Evolutionary conservation across 2,113 vertebrate species (phyloP).

Genomic region (Cinclus cinclus): DNA sequence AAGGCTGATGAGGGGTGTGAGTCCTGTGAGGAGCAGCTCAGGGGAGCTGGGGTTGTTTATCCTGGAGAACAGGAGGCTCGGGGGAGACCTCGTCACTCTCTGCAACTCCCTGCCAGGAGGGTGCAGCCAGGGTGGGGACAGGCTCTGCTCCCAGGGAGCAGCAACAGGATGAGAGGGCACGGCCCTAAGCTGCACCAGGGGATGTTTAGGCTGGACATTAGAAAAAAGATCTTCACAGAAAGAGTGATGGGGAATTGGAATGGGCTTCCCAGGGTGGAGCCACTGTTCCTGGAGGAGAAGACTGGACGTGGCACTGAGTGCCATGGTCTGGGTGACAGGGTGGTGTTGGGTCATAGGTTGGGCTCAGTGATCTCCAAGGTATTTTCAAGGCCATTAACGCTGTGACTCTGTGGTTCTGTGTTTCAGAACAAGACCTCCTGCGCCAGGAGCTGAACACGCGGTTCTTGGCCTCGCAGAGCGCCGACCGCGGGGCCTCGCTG

Average conservation of each 20-base stretch:
- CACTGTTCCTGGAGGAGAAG: background rate
- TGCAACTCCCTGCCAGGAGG: background rate
- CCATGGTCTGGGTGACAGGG: background rate
- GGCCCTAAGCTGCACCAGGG: background rate
- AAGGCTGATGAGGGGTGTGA: background rate
- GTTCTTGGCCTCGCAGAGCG: conserved; percentile 95
- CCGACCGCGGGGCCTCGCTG: conserved; percentile 93
- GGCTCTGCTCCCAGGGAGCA: background rate
- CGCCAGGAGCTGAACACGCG: conserved; percentile 97
- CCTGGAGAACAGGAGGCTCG: background rate
- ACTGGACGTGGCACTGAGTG: background rate
- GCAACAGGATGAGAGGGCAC: accelerated
- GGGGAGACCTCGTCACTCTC: background rate
- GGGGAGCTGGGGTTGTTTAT: background rate
- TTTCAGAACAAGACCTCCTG: conserved; percentile 94
- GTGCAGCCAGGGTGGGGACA: background rate
- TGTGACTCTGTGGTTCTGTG: background rate
- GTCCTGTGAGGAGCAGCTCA: accelerated
- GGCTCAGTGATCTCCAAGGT: accelerated
- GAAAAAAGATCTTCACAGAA: background rate
- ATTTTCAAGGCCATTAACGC: accelerated
- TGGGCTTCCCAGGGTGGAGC: background rate
- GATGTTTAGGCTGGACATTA: background rate
- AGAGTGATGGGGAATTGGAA: accelerated
- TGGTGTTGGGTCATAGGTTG: accelerated